Base-by-base conservation (phyloP, 1,140 invertebrate genomes). In the Mya arenaria region DNA sequence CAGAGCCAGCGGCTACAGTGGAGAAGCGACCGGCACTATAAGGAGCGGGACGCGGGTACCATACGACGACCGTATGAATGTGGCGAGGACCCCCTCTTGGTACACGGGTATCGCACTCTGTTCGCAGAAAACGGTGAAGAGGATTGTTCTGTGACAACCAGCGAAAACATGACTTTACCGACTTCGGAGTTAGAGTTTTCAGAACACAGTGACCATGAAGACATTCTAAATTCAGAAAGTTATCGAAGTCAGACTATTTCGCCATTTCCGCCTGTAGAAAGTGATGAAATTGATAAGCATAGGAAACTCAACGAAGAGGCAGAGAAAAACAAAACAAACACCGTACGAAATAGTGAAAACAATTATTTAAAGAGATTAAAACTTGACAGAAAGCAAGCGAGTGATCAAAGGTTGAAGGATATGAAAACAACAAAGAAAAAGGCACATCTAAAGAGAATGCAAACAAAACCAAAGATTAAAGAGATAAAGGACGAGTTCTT, bases 221-320 rank as follows among this genome's bases (percentile, higher is more conserved):
- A 34, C 8, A 13, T 34, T 0, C 2, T 8, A 32, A 36, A 39
- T n/a, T 34, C 4, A 10, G n/a, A 23, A 55, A 44, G 10, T 19
- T 25, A 75, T n/a, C n/a, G 17, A 28, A 58, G n/a, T 10, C 17
- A 65, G 6, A 25, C 34, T 23, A 79, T 79, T 28, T 68, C 75
- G 0, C n/a, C 63, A 39, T 79, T 68, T 65, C 75, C 75, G 28
- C 65, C 65, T 4, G 75, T 79, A 28, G 65, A 69, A 66, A 48
- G 60, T 34, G 39, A 69, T 17, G 75, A 79, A 56, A 58, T 79
- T 28, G 65, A 68, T 32, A 79, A 58, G 37, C 75, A 79, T 36
- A 66, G 52, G 37, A 41, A 39, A 30, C 23, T 79, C 19, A 79
- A 79, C 32, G 75, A 68, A 41, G 75, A 79, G 32, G 75, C 75